Evolutionary conservation across 2,888 invertebrate species (phyloP), one percentile per base, ranked within the genome.

Genomic region (Elaeidobius kamerunicus): DNA sequence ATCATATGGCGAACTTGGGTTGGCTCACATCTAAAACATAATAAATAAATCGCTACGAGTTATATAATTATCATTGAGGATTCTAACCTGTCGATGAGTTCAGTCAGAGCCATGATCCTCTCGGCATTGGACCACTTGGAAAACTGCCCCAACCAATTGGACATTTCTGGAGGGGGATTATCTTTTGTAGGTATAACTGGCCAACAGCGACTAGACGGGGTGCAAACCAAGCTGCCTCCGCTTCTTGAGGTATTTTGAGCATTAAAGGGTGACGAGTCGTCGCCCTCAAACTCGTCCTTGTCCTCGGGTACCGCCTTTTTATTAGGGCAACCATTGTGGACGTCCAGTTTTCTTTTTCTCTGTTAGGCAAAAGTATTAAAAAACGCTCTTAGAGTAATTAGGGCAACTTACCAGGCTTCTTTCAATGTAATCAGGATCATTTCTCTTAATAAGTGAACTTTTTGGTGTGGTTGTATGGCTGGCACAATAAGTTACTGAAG

Each of bases 1-100:
- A 97, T 95, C 89, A 99, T 91, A 73, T 97, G 92, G 19, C 96
- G 86, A 4, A 65, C 93, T 75, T 97, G 93, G 40, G 90, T 88
- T 0, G 93, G 88, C 61, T 93, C 91, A 75, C 96, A 96, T 23
- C 63, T 57, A 27, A 12, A 52, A 48, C 18, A 15, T 16, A 40
- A 42, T 35, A 14, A 3, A 36, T 4, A 19, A 14, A 14, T 11
- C 4, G 7, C 11, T 12, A 12, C 9, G 9, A 12, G 12, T 11
- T 34, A 12, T 7, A 14, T 7, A 30, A 43, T 18, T 16, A 30
- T 32, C 3, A 2, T 30, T 11, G 14, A 34, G 19, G 3, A n/a
- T 28, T 12, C 45, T 35, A 39, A 51, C 57, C 57, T 41, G 56
- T 84, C 86, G 56, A 97, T 94, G 59, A 98, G 77, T 61, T 90